Evolutionary conservation across 2,888 invertebrate species (phyloP), one percentile per base, ranked within the genome.

Genomic region (Andrena minutula): DNA sequence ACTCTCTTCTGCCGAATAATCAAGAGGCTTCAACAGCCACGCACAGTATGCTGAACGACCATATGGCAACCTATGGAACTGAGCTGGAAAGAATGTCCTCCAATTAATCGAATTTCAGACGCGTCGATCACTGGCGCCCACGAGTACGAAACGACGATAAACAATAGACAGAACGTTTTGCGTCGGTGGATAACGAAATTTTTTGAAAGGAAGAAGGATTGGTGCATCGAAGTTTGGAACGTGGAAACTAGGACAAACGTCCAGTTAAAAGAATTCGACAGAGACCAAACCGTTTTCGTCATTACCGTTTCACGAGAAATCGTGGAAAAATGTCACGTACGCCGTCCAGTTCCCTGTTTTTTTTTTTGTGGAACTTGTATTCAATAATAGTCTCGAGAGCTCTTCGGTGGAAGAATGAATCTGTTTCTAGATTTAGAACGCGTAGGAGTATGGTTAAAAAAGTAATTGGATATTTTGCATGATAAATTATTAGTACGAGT

Each of bases 1-100:
- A 84, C 70, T 72, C 66, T 61, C 41, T 73, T 71, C 71, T 71
- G 76, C 61, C 77, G 83, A 78, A 83, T 83, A 80, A 83, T 66
- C 73, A 53, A 63, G 20, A 10, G 51, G 12, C 56, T 41, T 49
- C 26, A 8, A 47, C 51, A 28, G 28, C 47, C 51, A 10, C 28
- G 28, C 20, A 35, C 51, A 49, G 8, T 47, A 16, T 56, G 10
- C 53, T 20, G 16, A 70, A 74, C 23, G 41, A 10, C 32, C 41
- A 32, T 0, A 1, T 7, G n/a, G 7, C n/a, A 12, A 26, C 7
- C 5, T 41, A 51, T 28, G 56, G 30, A 30, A 26, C 12, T 2
- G 20, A 47, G 4, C 12, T 0, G 4, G 6, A 6, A 16, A 20
- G 41, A 26, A 56, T 23, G n/a, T 35, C 28, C 26, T 32, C 2